Evolutionary conservation across 2,113 vertebrate species (phyloP).

Genomic region (Pan paniscus): DNA sequence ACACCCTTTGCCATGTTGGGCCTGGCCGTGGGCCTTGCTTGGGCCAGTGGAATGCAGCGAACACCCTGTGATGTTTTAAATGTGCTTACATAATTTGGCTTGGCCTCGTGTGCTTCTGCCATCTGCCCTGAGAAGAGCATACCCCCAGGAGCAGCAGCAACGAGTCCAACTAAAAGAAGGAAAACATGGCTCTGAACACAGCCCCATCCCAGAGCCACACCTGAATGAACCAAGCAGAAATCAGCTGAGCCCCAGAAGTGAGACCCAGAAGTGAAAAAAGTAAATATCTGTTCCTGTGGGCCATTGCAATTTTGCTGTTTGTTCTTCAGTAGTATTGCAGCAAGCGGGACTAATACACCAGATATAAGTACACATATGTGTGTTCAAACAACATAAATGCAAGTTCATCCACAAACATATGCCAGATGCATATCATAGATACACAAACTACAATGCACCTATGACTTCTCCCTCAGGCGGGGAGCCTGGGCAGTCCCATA

Average conservation of each 20-base stretch:
- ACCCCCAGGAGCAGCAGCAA: too few relatives aligned
- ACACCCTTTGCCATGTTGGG: not conserved
- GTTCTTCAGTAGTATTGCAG: accelerated
- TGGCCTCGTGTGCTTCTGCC: not conserved
- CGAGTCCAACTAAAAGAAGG: not conserved
- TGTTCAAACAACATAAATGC: not conserved
- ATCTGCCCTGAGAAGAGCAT: not conserved
- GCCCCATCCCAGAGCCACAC: not conserved
- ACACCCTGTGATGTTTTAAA: accelerated
- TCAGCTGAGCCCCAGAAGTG: not conserved
- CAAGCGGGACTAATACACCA: too few relatives aligned
- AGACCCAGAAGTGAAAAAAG: not conserved
- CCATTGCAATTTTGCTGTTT: accelerated
- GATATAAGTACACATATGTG: not conserved
- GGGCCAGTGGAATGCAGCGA: not conserved
- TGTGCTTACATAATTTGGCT: not conserved
- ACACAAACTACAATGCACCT: not conserved
- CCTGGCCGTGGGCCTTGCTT: not conserved
- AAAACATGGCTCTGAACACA: not conserved
- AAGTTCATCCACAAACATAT: too few relatives aligned
- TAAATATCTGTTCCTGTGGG: accelerated
- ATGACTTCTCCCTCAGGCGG: accelerated
- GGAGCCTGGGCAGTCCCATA: not conserved
- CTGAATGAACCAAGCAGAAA: not conserved
- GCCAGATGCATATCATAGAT: not conserved